Evolutionary conservation across 30 jellyfish, hydroid and myxozoan species (phyloP), one percentile per base, ranked within the genome.

Genomic region (Hydra vulgaris): DNA sequence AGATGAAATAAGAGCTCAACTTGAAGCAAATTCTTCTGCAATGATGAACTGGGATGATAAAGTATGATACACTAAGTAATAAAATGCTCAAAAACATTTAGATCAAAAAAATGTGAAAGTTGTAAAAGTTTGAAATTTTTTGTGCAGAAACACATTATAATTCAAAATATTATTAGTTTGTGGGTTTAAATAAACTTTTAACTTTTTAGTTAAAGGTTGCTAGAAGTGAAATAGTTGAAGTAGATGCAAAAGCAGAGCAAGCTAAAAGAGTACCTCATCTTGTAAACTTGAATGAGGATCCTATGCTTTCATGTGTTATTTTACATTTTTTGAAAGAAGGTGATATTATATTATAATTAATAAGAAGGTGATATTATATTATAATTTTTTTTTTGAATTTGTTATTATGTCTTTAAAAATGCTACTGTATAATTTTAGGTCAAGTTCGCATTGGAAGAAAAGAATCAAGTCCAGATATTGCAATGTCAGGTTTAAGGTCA

Each of bases 11-110:
- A 86, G 94, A 26, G 98, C 98, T 0, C 98, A 92, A 70, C 79
- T 92, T 4, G 93, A 92, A 78, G 98, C 98, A 18, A 92, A 92
- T 84, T 85, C 98, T 67, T 81, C 79, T 85, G 96, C 96, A 21
- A 92, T 92, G 98, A 92, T 92, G 98, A 82, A 88, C 25, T 92
- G 98, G 98, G 98, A 92, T 84, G 98, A 92, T 68, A 92, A 92
- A 95, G 98, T 86, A 73, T 7, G 55, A 21, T 23, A 3, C 17
- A 3, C 81, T 27, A 25, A 24, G 83, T 74, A 18, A 78, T 74
- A 18, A 74, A n/a, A n/a, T n/a, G n/a, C n/a, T n/a, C n/a, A n/a
- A n/a, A n/a, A n/a, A n/a, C n/a, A n/a, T n/a, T 16, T 56, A 56
- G n/a, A 56, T 56, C 17, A 56, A 56, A 16, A 16, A n/a, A 56